phyloP scores from a whole-genome alignment of 2,797 vertebrate species.

The Anas flavirostris region DNA sequence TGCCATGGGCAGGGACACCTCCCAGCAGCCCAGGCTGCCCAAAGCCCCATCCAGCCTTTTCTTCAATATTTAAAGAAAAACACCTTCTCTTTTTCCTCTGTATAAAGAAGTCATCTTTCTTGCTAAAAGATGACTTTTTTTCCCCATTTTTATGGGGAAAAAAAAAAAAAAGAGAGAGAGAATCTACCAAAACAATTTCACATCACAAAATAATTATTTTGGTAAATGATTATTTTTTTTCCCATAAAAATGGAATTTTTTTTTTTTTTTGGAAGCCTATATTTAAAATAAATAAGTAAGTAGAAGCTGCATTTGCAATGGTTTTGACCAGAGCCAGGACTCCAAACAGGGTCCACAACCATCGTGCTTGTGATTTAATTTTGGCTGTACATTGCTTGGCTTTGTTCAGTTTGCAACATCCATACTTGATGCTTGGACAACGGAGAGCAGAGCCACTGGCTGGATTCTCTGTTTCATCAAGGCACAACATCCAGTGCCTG shows the following conservation, averaged over 20 bases:
- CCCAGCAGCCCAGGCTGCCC: no score
- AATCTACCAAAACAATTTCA: not conserved
- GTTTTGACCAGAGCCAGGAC: not conserved
- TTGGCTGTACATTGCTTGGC: not conserved
- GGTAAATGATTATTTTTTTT: not conserved
- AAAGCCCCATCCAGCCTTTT: no score
- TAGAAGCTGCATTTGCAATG: not conserved
- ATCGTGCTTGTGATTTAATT: not conserved
- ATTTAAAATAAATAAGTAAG: not conserved
- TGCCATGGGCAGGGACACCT: no score
- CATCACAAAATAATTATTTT: not conserved
- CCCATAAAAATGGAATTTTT: no score
- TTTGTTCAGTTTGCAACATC: not conserved
- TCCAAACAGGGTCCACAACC: not conserved
- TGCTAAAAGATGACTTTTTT: no score
- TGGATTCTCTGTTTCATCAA: not conserved
- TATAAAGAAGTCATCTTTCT: not conserved
- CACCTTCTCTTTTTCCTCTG: not conserved
- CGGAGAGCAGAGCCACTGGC: not conserved
- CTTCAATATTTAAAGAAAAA: not conserved
- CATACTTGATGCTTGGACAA: not conserved
- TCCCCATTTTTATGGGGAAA: not conserved
- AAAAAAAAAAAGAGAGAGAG: not conserved
- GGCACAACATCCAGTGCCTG: not conserved
- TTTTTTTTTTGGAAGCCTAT: not conserved